phyloP scores from a whole-genome alignment of 2,113 vertebrate genomes.

The Meles meles region DNA sequence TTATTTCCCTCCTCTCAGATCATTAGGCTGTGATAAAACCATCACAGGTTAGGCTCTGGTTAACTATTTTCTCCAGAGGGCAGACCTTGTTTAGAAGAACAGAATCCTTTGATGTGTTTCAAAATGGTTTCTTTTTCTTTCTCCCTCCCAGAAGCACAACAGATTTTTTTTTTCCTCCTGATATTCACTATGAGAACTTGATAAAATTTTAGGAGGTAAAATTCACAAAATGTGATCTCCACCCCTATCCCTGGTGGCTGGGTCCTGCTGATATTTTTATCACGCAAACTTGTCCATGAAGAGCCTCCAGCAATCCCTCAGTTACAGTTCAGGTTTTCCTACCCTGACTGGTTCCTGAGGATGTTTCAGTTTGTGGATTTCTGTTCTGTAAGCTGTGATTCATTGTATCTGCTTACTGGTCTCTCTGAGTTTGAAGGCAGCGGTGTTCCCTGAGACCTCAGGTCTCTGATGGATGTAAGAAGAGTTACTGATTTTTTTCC shows the following conservation, averaged over 20 bases:
- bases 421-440: neutral
- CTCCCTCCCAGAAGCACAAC: neutral
- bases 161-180: neutral
- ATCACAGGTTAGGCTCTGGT: neutral
- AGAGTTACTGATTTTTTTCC: neutral
- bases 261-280: neutral
- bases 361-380: neutral
- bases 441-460: neutral
- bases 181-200: neutral
- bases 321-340: neutral
- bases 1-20: neutral
- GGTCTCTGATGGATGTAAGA: neutral
- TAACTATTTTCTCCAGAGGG: neutral
- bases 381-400: neutral
- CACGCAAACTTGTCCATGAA: neutral
- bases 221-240: neutral
- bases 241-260: fast-evolving
- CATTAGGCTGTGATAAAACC: neutral
- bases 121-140: neutral
- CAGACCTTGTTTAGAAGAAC: neutral
- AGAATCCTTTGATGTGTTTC: neutral
- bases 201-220: neutral
- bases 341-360: neutral
- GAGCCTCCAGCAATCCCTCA: neutral
- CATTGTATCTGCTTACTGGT: neutral